A percentile compares a stretch with the other conserved stretches of the same genome.
These are phyloP conservation scores for Parazoanthus swiftii DNA, from an alignment of 92 coral and sea anemone genomes.

Conservation along the genomic window DNA sequence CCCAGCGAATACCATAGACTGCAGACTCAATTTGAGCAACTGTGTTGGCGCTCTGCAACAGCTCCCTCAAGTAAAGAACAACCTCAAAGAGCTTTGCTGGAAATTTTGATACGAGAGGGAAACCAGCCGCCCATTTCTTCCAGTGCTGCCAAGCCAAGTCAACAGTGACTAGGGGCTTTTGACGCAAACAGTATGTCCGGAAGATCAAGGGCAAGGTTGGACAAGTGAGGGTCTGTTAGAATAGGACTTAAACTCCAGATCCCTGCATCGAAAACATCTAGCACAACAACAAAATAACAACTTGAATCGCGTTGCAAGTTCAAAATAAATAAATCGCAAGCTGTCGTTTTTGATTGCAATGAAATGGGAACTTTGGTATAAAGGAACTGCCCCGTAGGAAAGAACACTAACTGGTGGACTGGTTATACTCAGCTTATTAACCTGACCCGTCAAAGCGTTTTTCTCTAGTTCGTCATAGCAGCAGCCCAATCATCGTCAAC, in stretches of 20 bases:
- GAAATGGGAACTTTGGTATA: slow-evolving; percentile 11
- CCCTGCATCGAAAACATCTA: neutral
- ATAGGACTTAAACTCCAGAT: neutral
- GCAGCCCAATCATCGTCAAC: slow-evolving; percentile 98
- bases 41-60: neutral
- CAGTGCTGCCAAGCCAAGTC: neutral
- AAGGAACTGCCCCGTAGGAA: neutral
- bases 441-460: slow-evolving; percentile 47
- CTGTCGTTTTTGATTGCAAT: neutral
- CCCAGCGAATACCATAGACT: slow-evolving; percentile 38
- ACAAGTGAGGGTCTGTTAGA: neutral
- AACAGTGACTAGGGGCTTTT: slow-evolving; percentile 7
- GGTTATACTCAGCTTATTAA: neutral
- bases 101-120: neutral
- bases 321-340: too few relatives aligned
- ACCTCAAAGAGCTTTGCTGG: slow-evolving; percentile 7
- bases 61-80: too few relatives aligned
- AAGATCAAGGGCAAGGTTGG: neutral
- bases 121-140: slow-evolving; percentile 1
- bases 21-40: neutral
- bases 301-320: neutral
- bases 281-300: neutral
- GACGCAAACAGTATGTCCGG: neutral
- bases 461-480: slow-evolving; percentile 76
- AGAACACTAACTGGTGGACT: neutral